Evolutionary conservation across 2,888 invertebrate species (phyloP), one percentile per base, ranked within the genome.

Genomic region (Agrilus cyanescens): DNA sequence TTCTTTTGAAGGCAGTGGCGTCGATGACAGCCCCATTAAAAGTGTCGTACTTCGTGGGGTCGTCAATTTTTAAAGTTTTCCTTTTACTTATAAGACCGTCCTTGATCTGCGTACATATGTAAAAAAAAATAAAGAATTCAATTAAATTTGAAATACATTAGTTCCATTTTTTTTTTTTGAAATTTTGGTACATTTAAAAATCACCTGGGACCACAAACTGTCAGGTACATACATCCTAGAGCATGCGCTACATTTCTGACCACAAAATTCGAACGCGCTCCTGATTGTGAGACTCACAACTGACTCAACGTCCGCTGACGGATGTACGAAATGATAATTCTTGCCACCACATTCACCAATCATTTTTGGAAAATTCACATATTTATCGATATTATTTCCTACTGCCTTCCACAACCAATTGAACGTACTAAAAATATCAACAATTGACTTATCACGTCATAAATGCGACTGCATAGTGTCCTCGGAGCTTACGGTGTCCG

Each of bases 291-390:
- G 78, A 20, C 79, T 78, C 1, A 91, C 79, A 3, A 95, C 95
- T 7, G 84, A 75, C 15, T 80, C 73, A 1, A 82, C 71, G 65
- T 97, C 85, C 10, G 96, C 97, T 10, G 88, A 78, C 0, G 86
- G 80, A 68, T 99, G 98, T 20, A 98, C 74, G 58, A 98, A 94
- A 65, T 99, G 98, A 66, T 87, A 98, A 70, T 98, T 99, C 68
- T 99, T 99, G 20, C 98, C 98, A 40, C 98, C 98, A 67, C 96
- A 97, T 70, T 98, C 98, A 46, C 89, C 85, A 56, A 96, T 85
- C 41, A 99, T 69, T 51, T 95, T 78, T 0, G 98, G 98, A 65
- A 93, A 98, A 61, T 89, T 90, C 34, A 68, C 74, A 65, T 95
- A 98, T 2, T 66, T 76, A 53, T 77, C 74, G 34, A 98, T 75